Evolutionary conservation across 2,888 invertebrate species (phyloP), one percentile per base, ranked within the genome.

Genomic region (Dendrolimus pini): DNA sequence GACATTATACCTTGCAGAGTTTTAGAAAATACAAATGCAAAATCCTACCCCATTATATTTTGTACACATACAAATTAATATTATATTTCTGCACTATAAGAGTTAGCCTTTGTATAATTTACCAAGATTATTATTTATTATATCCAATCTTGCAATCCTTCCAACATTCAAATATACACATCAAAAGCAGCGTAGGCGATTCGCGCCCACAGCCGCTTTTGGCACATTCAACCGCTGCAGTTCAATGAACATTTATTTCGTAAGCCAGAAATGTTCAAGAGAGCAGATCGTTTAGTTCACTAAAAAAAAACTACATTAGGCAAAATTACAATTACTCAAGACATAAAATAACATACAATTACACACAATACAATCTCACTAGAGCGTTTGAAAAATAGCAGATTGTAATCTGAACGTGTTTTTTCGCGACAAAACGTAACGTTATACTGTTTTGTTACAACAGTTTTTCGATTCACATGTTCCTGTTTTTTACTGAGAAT

Each of bases 221-320:
- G 65, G 82, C 68, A 64, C 80, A 76, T 79, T 82, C 80, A 82
- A 80, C 78, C 77, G 65, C 57, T 58, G 57, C 70, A 64, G 77
- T 77, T 74, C 79, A 80, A 76, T 65, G 75, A 71, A 79, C 77
- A 75, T n/a, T 64, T 62, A 63, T 70, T 72, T 70, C 63, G 67
- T 69, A 63, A 62, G 62, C 68, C 70, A 67, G 75, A 72, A 68
- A 71, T 47, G 47, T 10, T 10, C 47, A 6, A 10, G 67, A 74
- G 70, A 65, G 10, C 3, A 2, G 47, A 7, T 10, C 7, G 1
- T 47, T 47, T 47, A 2, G 10, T 47, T 10, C 9, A 47, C 47
- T 42, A 8, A 9, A 47, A 10, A 47, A 47, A 7, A 42, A 42
- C 42, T 47, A 18, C 18, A 18, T 18, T 18, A 47, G 47, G 3